Percentiles rank a stretch among this genome's conserved stretches.
Conservation (phyloP, 2,888 invertebrate species). For the Gymnocheta viridis region DNA sequence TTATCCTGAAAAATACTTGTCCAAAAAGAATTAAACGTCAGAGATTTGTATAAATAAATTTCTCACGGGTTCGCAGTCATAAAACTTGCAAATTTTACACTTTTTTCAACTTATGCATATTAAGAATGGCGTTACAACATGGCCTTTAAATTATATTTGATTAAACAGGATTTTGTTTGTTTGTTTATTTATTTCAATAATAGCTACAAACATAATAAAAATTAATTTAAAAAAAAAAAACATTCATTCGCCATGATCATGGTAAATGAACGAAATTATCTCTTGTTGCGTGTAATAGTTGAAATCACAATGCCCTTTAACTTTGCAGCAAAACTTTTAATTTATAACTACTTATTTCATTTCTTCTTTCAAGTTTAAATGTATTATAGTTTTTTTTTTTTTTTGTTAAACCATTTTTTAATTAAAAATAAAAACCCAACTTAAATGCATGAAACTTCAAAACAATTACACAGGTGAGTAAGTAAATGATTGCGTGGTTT, state of each 20-base stretch:
- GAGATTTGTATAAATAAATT: neutral
- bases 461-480: neutral
- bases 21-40: too few relatives aligned
- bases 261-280: neutral
- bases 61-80: neutral
- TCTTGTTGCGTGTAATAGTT: neutral
- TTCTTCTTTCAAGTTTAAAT: slow-evolving; percentile 42
- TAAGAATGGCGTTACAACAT: neutral
- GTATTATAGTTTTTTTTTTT: slow-evolving; percentile 7
- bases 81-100: neutral
- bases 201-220: too few relatives aligned
- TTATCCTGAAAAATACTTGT: too few relatives aligned
- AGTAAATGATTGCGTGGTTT: neutral
- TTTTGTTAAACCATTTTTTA: neutral
- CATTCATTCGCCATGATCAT: neutral
- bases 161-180: too few relatives aligned
- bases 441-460: neutral
- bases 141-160: neutral
- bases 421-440: neutral
- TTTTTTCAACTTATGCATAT: neutral
- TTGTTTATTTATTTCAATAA: neutral
- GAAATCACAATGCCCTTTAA: slow-evolving; percentile 10
- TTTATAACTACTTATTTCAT: neutral
- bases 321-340: neutral
- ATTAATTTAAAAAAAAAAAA: neutral